These are phyloP conservation scores for Pristionchus fissidentatus DNA, from an alignment of 2,888 invertebrate species.

Conservation along the genomic window DNA sequence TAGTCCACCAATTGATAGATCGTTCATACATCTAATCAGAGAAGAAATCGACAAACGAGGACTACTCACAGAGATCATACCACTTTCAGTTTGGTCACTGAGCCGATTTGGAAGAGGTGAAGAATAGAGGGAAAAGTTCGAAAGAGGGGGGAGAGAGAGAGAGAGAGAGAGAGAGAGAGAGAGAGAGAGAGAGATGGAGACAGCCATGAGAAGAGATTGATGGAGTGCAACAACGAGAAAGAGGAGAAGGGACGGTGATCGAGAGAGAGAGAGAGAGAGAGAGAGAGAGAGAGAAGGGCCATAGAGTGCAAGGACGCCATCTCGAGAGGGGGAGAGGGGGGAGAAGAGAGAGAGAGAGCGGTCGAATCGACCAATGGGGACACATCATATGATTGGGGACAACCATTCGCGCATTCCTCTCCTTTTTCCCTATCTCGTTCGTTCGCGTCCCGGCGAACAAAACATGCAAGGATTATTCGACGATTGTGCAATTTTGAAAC, in stretches of 20 bases:
- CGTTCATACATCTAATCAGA: neutral
- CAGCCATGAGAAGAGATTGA: neutral
- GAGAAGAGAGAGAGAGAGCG: neutral
- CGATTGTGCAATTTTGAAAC: neutral
- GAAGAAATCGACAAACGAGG: neutral
- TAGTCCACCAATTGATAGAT: neutral
- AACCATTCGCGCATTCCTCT: constrained; percentile 31
- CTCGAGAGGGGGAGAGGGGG: neutral
- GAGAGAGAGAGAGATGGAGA: neutral
- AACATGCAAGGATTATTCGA: neutral
- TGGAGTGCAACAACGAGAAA: neutral
- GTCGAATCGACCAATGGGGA: constrained; percentile 15
- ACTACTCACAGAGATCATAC: neutral
- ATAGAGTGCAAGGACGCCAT: no score
- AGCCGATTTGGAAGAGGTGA: constrained; percentile 10
- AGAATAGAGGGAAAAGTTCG: constrained; percentile 7
- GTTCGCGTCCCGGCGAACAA: neutral
- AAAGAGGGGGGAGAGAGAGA: neutral
- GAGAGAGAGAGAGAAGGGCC: constrained; percentile 33
- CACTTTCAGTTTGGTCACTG: no score
- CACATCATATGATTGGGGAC: constrained; percentile 42
- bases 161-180: neutral
- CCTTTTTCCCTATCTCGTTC: neutral
- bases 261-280: neutral
- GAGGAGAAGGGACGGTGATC: neutral